Base-by-base conservation (phyloP, 1,140 invertebrate genomes). In the Campoletis sonorensis region DNA sequence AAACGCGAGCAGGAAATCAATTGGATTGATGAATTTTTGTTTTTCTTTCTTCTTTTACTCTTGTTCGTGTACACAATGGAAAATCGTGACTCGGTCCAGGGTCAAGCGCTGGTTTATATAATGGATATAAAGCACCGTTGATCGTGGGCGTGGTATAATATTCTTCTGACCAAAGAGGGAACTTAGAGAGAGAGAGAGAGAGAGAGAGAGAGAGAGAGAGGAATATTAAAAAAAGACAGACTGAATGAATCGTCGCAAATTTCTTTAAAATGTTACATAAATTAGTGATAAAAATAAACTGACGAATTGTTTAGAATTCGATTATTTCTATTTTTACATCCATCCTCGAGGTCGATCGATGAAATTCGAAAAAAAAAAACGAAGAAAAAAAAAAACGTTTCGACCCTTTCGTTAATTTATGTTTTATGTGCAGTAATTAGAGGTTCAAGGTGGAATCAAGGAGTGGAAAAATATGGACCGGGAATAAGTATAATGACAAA, bases 81-180 rank as follows among this genome's bases (percentile, higher is more conserved):
- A 73, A 73, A 71, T 37, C 71, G 40, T 73, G 71, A 73, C 71
- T 73, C 71, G n/a, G 71, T 73, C 37, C 71, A 73, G 40, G 71
- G 71, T 73, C 71, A 73, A 73, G 40, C 45, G 71, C 8, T 45
- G 13, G 54, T 58, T 58, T 58, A 58, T 73, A 33, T 40, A 73
- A 21, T 37, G 71, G 40, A 13, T n/a, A 21, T 58, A 58, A 51
- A 73, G 23, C 71, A n/a, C n/a, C 23, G 71, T 73, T 27, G 5
- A 51, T 51, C 71, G 71, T 73, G 40, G 71, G 71, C 40, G 71
- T 73, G 71, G 40, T 51, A 73, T 73, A 58, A 58, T 73, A 73
- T 73, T 73, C 37, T 23, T 0, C 4, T 15, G 18, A 40, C 5
- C 37, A 27, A n/a, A 45, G 18, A 5, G 18, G 21, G 18, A 23